Conservation (phyloP, 2,113 vertebrate genomes). For the Sapayoa aenigma region DNA sequence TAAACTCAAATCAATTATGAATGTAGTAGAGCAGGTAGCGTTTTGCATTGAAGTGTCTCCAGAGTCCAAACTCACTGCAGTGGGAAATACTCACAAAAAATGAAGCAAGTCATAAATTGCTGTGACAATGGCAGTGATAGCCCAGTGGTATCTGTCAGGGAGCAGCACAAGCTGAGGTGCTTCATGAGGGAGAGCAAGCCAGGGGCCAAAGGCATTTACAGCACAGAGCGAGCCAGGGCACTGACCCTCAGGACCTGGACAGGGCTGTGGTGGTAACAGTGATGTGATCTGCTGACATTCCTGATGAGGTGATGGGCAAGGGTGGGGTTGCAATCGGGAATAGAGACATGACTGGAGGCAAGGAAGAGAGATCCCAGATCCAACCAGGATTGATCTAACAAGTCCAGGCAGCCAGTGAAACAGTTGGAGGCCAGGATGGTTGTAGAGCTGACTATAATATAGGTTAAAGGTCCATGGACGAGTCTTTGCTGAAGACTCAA, state of each 20-base stretch:
- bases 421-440: not conserved
- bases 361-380: not conserved
- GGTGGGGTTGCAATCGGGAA: not conserved
- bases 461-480: not conserved
- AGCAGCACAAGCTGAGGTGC: not conserved
- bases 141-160: not conserved
- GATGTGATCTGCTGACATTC: not conserved
- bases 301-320: not conserved
- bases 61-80: not conserved
- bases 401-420: not conserved
- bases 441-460: not conserved
- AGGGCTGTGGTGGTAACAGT: not conserved
- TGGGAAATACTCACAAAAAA: not conserved
- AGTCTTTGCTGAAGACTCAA: not conserved
- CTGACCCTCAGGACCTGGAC: not conserved
- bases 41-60: not conserved
- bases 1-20: not conserved
- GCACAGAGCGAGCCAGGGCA: too few species aligned
- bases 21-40: not conserved
- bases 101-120: not conserved
- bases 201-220: not conserved
- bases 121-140: not conserved
- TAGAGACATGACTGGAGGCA: not conserved
- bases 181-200: not conserved
- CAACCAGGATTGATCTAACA: not conserved